Evolutionary conservation across 2,797 vertebrate genomes (phyloP).

Genomic region (Ctenosaura bakeri): DNA sequence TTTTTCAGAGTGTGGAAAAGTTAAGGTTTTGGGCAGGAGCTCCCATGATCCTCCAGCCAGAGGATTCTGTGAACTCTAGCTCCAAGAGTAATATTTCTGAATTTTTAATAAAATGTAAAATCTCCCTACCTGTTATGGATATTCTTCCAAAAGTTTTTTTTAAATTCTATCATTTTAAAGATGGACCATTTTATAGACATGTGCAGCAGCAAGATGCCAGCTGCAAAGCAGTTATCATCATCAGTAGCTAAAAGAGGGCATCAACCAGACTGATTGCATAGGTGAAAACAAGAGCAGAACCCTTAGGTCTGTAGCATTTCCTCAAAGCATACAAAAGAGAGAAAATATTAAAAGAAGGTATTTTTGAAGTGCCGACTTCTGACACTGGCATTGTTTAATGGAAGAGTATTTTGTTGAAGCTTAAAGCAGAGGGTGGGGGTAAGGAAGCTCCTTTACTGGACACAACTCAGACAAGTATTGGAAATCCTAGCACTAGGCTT

Average conservation of each 20-base stretch:
- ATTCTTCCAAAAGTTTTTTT: not conserved
- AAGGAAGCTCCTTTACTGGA: conserved; percentile 45
- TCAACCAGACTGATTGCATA: conserved; percentile 64
- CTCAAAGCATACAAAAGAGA: conserved; percentile 60
- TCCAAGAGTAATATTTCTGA: too few relatives aligned
- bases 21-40: not conserved
- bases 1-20: not conserved
- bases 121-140: not conserved
- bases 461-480: conserved; percentile 61
- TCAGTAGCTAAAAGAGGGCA: conserved; percentile 36
- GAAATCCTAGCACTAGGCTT: conserved; percentile 34
- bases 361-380: conserved; percentile 65
- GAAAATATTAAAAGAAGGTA: conserved; percentile 48
- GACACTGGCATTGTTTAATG: conserved; percentile 63
- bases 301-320: conserved; percentile 59
- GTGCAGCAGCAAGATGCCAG: not conserved
- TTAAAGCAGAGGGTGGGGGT: conserved; percentile 64
- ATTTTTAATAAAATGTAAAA: too few relatives aligned
- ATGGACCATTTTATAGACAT: not conserved
- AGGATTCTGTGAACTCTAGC: not conserved
- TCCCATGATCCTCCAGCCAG: not conserved
- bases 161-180: not conserved
- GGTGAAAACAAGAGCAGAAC: conserved; percentile 39
- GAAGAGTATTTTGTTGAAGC: conserved; percentile 55
- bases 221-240: conserved; percentile 50